Conservation (phyloP, 2,888 invertebrate genomes). For the Napeogenes inachia region DNA sequence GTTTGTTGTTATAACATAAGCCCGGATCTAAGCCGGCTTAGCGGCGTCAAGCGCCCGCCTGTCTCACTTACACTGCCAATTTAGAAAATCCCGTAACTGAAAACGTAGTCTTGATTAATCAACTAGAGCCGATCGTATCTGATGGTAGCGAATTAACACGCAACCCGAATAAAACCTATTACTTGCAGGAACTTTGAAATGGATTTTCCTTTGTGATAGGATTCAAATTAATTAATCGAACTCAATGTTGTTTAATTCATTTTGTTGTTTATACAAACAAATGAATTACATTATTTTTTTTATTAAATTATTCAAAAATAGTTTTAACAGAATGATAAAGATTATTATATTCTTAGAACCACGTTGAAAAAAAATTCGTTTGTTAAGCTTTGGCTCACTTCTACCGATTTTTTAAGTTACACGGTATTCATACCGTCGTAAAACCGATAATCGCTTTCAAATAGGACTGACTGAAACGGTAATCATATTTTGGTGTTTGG, state of each 20-base stretch:
- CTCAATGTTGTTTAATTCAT: not conserved
- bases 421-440: not conserved
- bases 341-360: no score
- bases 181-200: constrained; percentile 22
- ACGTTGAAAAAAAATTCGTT: no score
- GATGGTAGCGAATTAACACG: constrained; percentile 30
- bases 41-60: constrained; percentile 30
- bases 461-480: not conserved
- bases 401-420: not conserved
- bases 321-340: no score
- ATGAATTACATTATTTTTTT: no score
- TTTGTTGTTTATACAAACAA: not conserved
- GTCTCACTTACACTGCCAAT: constrained; percentile 34
- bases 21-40: constrained; percentile 35
- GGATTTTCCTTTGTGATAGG: constrained; percentile 20
- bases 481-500: not conserved
- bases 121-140: constrained; percentile 35
- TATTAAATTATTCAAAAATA: no score
- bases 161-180: constrained; percentile 30
- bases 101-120: constrained; percentile 35
- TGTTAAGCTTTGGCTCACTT: no score
- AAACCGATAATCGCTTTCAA: not conserved
- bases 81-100: constrained; percentile 35
- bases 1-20: constrained; percentile 34
- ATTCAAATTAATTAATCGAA: constrained; percentile 4